Base-by-base conservation (phyloP, 2,888 invertebrate species). In the Eulithis prunata region DNA sequence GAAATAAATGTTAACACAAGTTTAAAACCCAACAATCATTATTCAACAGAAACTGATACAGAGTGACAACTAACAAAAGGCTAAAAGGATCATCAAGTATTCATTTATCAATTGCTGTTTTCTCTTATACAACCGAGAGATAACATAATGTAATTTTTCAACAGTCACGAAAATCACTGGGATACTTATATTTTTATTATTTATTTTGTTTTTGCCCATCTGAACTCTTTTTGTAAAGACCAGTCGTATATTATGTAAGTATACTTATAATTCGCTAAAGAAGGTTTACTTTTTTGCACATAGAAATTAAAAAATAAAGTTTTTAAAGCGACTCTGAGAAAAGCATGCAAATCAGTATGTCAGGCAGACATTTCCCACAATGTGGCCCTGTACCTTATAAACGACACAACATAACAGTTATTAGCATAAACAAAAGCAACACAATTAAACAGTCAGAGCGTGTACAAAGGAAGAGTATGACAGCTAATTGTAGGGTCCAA, bases 401-500 rank as follows among this genome's bases (percentile, higher is more conserved):
- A 58, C 43, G 64, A 63, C 62, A 68, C 61, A 66, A 67, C 63
- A 46, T 46, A 66, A 64, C 68, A 65, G 64, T 71, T 73, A 70
- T 70, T 71, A 73, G 54, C 66, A 71, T 70, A 73, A 73, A 71
- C 73, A 73, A 73, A 69, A 69, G 71, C 68, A 68, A 60, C 55
- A 68, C 62, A 72, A 73, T 73, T 71, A 73, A 73, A 71, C 66
- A 73, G 70, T 66, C 70, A 69, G 78, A 81, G 76, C 81, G 75
- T 80, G 79, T 81, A 87, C 85, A 86, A 88, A 87, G 85, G 82
- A 82, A 83, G 85, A 78, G 73, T 76, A 85, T 85, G 89, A 88
- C 88, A 86, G 85, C 83, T 89, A 89, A 90, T 90, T 89, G 87
- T 82, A 75, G 76, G 63, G 77, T 78, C 83, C 89, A 79, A 85